Base-by-base conservation (phyloP, 1,140 invertebrate genomes). In the Trachymyrmex cornetzi region DNA sequence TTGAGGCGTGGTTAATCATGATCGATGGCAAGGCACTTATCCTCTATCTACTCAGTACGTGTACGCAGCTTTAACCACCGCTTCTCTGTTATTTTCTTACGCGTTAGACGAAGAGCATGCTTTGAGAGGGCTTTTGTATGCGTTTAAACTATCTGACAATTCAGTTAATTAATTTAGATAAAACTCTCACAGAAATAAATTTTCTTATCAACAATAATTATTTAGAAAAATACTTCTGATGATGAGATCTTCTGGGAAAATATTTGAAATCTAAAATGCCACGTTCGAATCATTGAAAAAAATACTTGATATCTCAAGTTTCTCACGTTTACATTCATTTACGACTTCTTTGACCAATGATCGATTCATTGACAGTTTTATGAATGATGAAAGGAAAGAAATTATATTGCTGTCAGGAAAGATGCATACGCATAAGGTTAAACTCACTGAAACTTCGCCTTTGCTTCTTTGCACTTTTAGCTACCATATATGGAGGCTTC, bases 11-110 rank as follows among this genome's bases (percentile, higher is more conserved):
- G 27, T 86, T 77, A 67, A 66, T 86, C 24, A 12, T 86, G 50
- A 67, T 84, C 53, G 44, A 84, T 75, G 55, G 55, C 69, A n/a
- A 48, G 44, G 24, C 80, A 84, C 69, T 84, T 84, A 74, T 74
- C 24, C 69, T 63, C 38, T 61, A 61, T 75, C 34, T 50, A n/a
- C 38, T 59, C 55, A 19, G n/a, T 34, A 59, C 55, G n/a, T 48
- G 22, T 27, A 64, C 14, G 55, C 14, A 50, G 30, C n/a, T 61
- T 50, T 38, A 59, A 59, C 19, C 22, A 22, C 1, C 24, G 34
- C 44, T 48, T 22, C 55, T n/a, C 55, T n/a, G 55, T 84, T 57
- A 30, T 30, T 75, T 84, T 50, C 24, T 74, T 44, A 67, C 48
- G 19, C n/a, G 3, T 67, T 53, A 22, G 16, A 57, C 1, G 50